A percentile compares a stretch with the other conserved stretches of the same genome.
These are phyloP conservation scores for Ormyrus rosae DNA, from an alignment of 2,888 invertebrate species.

Conservation along the genomic window DNA sequence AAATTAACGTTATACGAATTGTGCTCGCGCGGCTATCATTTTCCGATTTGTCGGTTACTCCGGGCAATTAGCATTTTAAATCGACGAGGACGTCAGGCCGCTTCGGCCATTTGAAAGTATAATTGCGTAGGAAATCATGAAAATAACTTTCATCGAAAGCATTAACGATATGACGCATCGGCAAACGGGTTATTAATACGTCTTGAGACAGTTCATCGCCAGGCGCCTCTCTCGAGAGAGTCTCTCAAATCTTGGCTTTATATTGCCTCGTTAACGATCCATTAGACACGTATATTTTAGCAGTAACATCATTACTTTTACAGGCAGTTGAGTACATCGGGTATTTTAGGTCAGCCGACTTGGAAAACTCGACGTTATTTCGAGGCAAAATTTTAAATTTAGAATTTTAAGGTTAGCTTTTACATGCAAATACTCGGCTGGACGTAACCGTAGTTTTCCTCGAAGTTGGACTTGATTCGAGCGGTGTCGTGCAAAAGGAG, in stretches of 20 bases:
- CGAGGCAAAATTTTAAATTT: too few relatives aligned
- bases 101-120: constrained; percentile 3
- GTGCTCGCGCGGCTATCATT: constrained; percentile 5
- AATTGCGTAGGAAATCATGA: constrained; percentile 18
- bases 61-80: constrained; percentile 31
- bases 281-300: neutral
- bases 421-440: too few relatives aligned
- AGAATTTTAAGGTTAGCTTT: too few relatives aligned
- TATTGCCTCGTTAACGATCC: constrained; percentile 2
- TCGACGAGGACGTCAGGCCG: neutral
- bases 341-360: too few relatives aligned
- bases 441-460: neutral
- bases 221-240: too few relatives aligned
- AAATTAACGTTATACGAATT: constrained; percentile 17
- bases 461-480: neutral
- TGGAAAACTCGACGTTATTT: too few relatives aligned
- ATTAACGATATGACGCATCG: neutral
- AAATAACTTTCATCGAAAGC: constrained; percentile 31
- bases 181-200: constrained; percentile 32
- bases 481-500: neutral
- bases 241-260: too few relatives aligned
- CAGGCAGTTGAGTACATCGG: too few relatives aligned
- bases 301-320: too few relatives aligned
- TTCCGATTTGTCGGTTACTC: constrained; percentile 25
- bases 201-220: neutral